A percentile compares a stretch with the other conserved stretches of the same genome.
These are phyloP conservation scores for mouse (Mus musculus) DNA, from an alignment of 2,113 vertebrate genomes.

Conservation along the genomic window GRCm39 chr8:61425501-61426000, in stretches of 20 bases:
- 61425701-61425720: background rate
- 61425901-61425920: background rate
- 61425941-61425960: background rate
- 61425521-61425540: background rate
- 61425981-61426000: background rate
- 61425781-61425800: background rate
- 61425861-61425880: background rate
- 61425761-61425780: background rate
- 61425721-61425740: background rate
- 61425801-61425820: background rate
- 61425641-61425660: background rate
- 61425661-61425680: background rate
- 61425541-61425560: background rate
- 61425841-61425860: background rate
- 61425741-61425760: background rate
- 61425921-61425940: background rate
- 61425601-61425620: background rate
- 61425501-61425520: no score
- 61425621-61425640: background rate
- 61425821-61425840: background rate
- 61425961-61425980: background rate
- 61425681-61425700: background rate
- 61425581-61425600: background rate
- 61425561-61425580: background rate
- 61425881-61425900: background rate